Evolutionary conservation across 2,113 vertebrate species (phyloP), one percentile per base, ranked within the genome.

Genomic region (Mesitornis unicolor): DNA sequence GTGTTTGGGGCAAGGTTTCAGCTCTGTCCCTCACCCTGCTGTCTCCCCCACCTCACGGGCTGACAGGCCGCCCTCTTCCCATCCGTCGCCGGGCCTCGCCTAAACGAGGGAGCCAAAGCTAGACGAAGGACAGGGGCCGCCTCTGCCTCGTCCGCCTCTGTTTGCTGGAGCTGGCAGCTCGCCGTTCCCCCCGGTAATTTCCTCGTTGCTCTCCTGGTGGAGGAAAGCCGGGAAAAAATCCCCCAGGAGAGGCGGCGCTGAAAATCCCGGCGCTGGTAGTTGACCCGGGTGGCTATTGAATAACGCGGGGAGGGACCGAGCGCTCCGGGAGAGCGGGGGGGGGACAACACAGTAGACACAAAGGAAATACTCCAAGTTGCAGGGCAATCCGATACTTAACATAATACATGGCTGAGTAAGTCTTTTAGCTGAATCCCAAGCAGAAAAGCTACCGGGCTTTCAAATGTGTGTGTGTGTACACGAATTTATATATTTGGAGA

Each of bases 391-490:
- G 91, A 96, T 90, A 85, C 93, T 38, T 43, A 7, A 50, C 60
- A 7, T 78, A 89, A 85, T 17, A 25, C 77, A 25, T 5, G 7
- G 35, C 81, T 18, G 50, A 83, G 67, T 73, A 42, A 91, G 85
- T 95, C 74, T 93, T 87, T 42, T 59, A 91, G 87, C 94, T 93
- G 74, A 83, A 80, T 76, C 50, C 35, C 48, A 2, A 75, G 82
- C 78, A 80, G 93, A 81, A 91, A 94, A 89, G 74, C 92, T 93
- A 84, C 90, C 22, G 90, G 84, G 75, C 54, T 93, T 96, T 86
- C 68, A 10, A 70, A 63, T 6, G 84, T 31, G 40, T 5, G 29
- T 6, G 38, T 4, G 48, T 26, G n/a, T n/a, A n/a, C n/a, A 67
- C 29, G 20, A 38, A 78, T 25, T 84, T 38, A 16, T 38, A 19